Evolutionary conservation across 2,888 invertebrate genomes (phyloP), one percentile per base, ranked within the genome.

Genomic region (Micropterix aruncella): DNA sequence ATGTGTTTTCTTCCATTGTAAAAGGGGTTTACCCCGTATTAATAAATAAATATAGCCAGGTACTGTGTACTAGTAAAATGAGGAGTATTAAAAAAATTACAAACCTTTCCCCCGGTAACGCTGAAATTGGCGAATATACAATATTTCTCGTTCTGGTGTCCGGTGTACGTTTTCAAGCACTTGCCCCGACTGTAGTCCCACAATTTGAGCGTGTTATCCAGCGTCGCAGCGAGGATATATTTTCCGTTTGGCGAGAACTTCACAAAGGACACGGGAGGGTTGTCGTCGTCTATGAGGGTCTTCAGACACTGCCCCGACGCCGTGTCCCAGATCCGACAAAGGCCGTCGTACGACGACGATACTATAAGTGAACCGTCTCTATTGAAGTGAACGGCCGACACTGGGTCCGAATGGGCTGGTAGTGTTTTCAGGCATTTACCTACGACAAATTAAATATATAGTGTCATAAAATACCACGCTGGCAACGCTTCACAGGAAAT

Each of bases 181-280:
- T 97, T 91, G 51, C 95, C 96, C 73, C 99, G 93, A 50, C 92
- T 92, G 66, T 97, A 99, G 67, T 99, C 99, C 99, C 99, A 99
- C 46, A 99, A 69, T 65, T 99, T 99, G 15, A 99, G 75, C 1
- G 96, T 96, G 65, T 96, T 97, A 66, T 99, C 99, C 45, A 99
- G 67, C 0, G 99, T 99, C 5, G 97, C 97, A 14, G 97, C 96
- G 52, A 99, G 70, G 51, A 99, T 97, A 59, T 99, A 99, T 69
- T 99, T 99, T 55, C 99, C 99, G 65, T 99, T 99, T 0, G 99
- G 99, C 41, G 97, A 99, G 69, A 99, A 99, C 65, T 99, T 99
- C 1, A 97, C 99, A 69, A 97, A 99, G 4, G 99, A 97, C 7
- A 99, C 99, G 0, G 99, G 99, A 7, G 97, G 97, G 69, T 99